Base-by-base conservation (phyloP, 2,888 invertebrate genomes). In the Calliphora vomitoria region DNA sequence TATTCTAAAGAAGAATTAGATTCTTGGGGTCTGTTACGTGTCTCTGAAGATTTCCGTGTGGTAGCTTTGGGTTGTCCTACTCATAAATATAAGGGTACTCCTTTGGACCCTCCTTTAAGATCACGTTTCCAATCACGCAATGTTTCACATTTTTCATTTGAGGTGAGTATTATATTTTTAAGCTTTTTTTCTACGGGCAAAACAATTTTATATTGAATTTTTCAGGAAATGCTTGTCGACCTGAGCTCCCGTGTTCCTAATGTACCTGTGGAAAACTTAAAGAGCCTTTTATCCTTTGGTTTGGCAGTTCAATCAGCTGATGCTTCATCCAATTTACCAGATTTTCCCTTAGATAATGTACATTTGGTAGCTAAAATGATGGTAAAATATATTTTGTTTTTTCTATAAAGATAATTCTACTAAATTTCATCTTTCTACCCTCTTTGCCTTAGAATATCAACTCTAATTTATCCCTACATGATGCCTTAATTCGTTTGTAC, bases 101-200 rank as follows among this genome's bases (percentile, higher is more conserved):
- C 99, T 0, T 94, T 99, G 50, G 99, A 99, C 94, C 99, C 99
- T 31, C 99, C 99, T 0, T 94, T 99, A 44, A 95, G 99, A 79
- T 99, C 99, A 0, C 95, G 99, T 84, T 99, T 99, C 93, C 99
- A 99, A 94, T 98, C 98, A 0, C 95, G 98, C 92, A 97, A 98
- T 93, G 95, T 99, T 87, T 94, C 96, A 76, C 90, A 91, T 71
- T 91, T 89, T 79, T 90, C 91, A 11, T 92, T 90, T 82, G 90
- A 91, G 88, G 92, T 92, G 84, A 89, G 85, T 88, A n/a, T 68
- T 53, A 20, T 35, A 53, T 69, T 69, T 66, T 74, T 83, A 44
- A 20, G 4, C 3, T 15, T 62, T 18, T 13, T 44, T 11, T 11
- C 3, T 10, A 4, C 5, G 6, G 35, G 6, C 6, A 4, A 6